phyloP scores from a whole-genome alignment of 2,888 invertebrate genomes.

The Lochmaea capreae region DNA sequence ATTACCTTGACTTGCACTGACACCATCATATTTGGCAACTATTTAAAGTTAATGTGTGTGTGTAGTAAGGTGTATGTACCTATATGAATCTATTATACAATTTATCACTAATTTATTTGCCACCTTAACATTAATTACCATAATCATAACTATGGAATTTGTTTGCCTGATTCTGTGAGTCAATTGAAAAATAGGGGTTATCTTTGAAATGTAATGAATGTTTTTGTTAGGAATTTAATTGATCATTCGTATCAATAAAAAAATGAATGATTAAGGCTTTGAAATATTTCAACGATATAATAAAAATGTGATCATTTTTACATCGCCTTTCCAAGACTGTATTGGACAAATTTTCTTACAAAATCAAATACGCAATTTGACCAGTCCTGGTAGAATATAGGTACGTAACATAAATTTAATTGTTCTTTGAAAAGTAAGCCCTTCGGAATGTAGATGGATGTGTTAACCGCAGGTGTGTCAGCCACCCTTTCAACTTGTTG shows the following conservation, averaged over 20 bases:
- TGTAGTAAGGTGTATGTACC: neutral
- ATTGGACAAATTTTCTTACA: neutral
- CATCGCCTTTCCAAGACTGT: too few relatives aligned
- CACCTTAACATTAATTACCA: neutral
- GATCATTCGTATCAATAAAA: neutral
- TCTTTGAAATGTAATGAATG: neutral
- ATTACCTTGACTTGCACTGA: neutral
- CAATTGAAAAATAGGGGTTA: neutral
- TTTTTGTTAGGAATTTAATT: neutral
- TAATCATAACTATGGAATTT: neutral
- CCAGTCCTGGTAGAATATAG: too few relatives aligned
- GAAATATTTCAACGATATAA: neutral
- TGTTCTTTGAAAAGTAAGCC: neutral
- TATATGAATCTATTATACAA: constrained; percentile 1
- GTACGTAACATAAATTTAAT: neutral
- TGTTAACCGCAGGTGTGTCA: constrained; percentile 16
- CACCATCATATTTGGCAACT: constrained; percentile 1
- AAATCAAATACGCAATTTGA: too few relatives aligned
- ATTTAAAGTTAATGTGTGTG: neutral
- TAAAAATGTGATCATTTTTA: neutral
- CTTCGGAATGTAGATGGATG: neutral
- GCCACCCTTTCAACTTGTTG: neutral
- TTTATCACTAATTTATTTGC: neutral
- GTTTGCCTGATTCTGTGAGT: neutral
- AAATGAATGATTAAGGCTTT: neutral